Evolutionary conservation across 2,113 vertebrate species (phyloP).

Genomic region (Carollia perspicillata): DNA sequence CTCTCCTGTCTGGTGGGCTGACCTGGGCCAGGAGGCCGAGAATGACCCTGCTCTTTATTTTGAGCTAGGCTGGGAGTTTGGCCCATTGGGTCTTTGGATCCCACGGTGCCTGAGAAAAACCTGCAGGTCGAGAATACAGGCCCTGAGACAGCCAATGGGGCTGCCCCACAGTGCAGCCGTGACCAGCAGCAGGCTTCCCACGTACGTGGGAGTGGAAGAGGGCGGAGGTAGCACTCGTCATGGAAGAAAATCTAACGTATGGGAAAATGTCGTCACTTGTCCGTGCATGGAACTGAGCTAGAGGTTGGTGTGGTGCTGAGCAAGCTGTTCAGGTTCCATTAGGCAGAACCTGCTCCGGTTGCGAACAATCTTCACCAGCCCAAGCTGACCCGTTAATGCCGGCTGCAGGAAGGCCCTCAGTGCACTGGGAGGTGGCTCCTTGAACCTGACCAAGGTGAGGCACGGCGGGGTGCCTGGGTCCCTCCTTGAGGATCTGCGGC

Average conservation of each 20-base stretch:
- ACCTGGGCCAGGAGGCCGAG: background rate
- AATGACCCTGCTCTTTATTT: background rate
- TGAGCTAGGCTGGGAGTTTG: background rate
- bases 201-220: background rate
- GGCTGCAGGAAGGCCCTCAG: background rate
- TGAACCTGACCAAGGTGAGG: background rate
- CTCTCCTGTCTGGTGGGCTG: background rate
- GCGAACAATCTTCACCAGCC: background rate
- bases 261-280: background rate
- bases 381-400: background rate
- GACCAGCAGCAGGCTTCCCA: background rate
- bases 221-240: background rate
- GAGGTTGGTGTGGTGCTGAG: background rate
- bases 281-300: background rate
- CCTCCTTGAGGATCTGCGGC: background rate
- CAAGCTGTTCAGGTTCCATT: background rate
- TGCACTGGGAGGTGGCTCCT: background rate
- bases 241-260: background rate
- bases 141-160: background rate
- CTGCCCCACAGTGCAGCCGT: background rate
- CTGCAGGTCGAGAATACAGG: background rate
- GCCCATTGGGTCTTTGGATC: background rate
- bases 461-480: background rate
- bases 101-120: background rate
- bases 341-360: background rate